A percentile compares a stretch with the other conserved stretches of the same genome.
Conservation (phyloP, 35 echinoderm and acorn worm genomes). For the Apostichopus californicus region DNA sequence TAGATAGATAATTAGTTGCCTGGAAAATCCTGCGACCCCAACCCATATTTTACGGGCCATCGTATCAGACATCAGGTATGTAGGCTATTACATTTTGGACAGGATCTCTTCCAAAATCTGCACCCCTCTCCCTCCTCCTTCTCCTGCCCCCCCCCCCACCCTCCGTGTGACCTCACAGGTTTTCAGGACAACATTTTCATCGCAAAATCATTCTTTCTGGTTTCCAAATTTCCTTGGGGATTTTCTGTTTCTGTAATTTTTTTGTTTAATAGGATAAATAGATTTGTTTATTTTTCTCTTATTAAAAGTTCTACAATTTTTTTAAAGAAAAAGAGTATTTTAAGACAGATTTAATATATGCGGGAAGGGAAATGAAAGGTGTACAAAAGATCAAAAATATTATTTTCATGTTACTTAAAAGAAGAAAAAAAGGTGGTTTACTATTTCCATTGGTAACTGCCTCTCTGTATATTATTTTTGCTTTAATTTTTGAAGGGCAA, state of each 20-base stretch:
- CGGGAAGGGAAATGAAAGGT: not conserved
- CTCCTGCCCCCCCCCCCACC: too few species aligned
- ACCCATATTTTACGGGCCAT: too few species aligned
- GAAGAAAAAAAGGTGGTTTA: not conserved
- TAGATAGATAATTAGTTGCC: too few species aligned
- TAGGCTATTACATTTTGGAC: too few species aligned
- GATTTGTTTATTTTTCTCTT: not conserved
- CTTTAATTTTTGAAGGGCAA: not conserved
- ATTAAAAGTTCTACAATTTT: not conserved
- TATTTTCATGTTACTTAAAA: slow-evolving; percentile 3
- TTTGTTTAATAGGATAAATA: not conserved
- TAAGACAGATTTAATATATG: not conserved
- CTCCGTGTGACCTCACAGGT: too few species aligned
- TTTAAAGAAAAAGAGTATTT: not conserved
- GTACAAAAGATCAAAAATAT: slow-evolving; percentile 17
- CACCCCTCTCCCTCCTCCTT: too few species aligned
- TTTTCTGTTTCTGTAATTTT: not conserved
- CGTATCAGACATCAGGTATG: too few species aligned
- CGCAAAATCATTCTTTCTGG: too few species aligned
- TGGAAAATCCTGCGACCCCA: too few species aligned
- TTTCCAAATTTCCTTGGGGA: not conserved
- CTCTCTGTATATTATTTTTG: not conserved
- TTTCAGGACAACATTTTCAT: too few species aligned
- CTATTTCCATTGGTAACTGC: not conserved
- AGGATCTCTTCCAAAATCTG: too few species aligned